Evolutionary conservation across 2,113 vertebrate species (phyloP).

Genomic region (Anhinga rufa): DNA sequence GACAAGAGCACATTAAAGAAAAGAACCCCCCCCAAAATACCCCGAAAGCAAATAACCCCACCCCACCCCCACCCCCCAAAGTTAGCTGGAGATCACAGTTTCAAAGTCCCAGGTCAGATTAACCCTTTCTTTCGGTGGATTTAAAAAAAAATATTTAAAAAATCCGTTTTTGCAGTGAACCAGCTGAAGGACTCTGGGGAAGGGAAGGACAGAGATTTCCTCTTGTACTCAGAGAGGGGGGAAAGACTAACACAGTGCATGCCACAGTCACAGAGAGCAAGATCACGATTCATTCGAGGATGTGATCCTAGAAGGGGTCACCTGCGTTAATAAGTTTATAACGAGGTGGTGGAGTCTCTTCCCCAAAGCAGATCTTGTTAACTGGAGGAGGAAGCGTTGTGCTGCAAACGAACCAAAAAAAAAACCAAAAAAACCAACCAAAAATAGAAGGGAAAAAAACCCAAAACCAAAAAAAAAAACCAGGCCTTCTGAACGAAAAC

Average conservation of each 20-base stretch:
- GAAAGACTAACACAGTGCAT: slow-evolving; percentile 64
- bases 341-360: slow-evolving; percentile 59
- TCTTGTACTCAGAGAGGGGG: slow-evolving; percentile 28
- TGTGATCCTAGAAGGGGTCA: slow-evolving; percentile 65
- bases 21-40: neutral
- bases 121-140: neutral
- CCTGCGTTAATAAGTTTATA: slow-evolving; percentile 51
- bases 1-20: slow-evolving; percentile 66
- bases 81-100: slow-evolving; percentile 44
- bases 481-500: slow-evolving; percentile 76
- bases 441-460: neutral
- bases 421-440: neutral
- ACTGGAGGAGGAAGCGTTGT: slow-evolving; percentile 52
- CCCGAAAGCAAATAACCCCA: neutral
- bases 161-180: neutral
- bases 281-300: slow-evolving; percentile 58
- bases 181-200: slow-evolving; percentile 52
- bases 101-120: slow-evolving; percentile 57
- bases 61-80: neutral
- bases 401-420: slow-evolving; percentile 6
- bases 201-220: slow-evolving; percentile 43
- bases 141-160: neutral
- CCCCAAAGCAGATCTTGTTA: slow-evolving; percentile 56
- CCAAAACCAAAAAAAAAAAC: neutral
- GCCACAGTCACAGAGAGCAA: slow-evolving; percentile 62